A percentile compares a stretch with the other conserved stretches of the same genome.
phyloP scores from a whole-genome alignment of 2,888 invertebrate genomes.

The Microctonus aethiopoides region DNA sequence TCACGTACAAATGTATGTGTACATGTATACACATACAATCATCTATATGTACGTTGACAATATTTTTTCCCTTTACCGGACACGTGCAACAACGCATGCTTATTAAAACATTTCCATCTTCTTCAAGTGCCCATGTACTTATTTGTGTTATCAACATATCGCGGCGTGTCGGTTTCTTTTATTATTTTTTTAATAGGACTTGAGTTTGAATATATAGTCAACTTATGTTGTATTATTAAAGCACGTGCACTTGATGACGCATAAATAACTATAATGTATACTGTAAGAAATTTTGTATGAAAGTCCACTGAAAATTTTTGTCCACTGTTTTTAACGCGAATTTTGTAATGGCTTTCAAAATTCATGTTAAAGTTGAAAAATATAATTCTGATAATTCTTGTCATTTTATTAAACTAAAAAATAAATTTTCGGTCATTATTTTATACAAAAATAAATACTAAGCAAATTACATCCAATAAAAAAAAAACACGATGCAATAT shows the following conservation, averaged over 20 bases:
- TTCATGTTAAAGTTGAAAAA: too few relatives aligned
- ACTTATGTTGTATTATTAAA: neutral
- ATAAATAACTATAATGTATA: slow-evolving; percentile 22
- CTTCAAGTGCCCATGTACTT: slow-evolving; percentile 26
- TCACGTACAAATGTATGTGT: slow-evolving; percentile 1
- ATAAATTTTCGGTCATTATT: too few relatives aligned
- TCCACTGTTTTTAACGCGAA: too few relatives aligned
- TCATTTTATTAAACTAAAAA: too few relatives aligned
- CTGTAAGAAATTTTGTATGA: too few relatives aligned
- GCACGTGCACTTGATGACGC: slow-evolving; percentile 2
- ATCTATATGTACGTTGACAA: neutral
- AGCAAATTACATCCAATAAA: too few relatives aligned
- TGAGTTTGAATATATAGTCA: neutral
- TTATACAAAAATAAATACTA: too few relatives aligned
- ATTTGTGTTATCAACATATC: slow-evolving; percentile 15
- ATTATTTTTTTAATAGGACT: neutral
- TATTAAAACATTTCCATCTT: slow-evolving; percentile 33
- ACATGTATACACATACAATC: neutral
- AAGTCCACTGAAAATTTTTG: too few relatives aligned
- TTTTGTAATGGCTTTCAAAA: too few relatives aligned
- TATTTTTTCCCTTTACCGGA: neutral
- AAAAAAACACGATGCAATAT: too few relatives aligned
- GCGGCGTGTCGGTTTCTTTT: neutral
- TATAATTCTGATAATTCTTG: too few relatives aligned
- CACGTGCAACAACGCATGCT: slow-evolving; percentile 23